Evolutionary conservation across 2,888 invertebrate species (phyloP).

Genomic region (Chymomyza procnemis): DNA sequence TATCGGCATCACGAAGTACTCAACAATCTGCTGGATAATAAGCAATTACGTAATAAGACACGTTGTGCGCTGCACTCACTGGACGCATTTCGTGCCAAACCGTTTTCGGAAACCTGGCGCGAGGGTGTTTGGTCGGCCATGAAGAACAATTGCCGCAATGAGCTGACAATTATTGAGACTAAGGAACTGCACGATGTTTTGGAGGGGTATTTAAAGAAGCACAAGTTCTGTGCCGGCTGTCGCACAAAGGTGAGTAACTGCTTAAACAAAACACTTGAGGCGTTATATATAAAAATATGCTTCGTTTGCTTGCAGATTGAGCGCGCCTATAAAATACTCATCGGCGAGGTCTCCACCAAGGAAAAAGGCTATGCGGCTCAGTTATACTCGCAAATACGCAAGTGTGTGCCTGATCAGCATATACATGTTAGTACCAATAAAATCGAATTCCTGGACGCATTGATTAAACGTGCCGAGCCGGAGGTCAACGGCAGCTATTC

Average conservation of each 20-base stretch:
- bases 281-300: not conserved
- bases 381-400: constrained; percentile 90
- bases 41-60: constrained; percentile 89
- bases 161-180: constrained; percentile 92
- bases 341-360: constrained; percentile 90
- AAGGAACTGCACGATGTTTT: constrained; percentile 90
- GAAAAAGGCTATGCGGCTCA: constrained; percentile 94
- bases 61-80: constrained; percentile 93
- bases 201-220: constrained; percentile 93
- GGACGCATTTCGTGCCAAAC: constrained; percentile 89
- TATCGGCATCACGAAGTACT: constrained; percentile 91
- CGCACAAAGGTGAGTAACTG: constrained; percentile 87
- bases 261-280: not conserved
- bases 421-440: constrained; percentile 90
- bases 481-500: constrained; percentile 85
- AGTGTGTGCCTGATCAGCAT: constrained; percentile 91
- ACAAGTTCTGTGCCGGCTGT: constrained; percentile 95
- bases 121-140: constrained; percentile 90
- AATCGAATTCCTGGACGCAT: constrained; percentile 91
- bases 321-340: constrained; percentile 90
- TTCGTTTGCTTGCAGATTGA: constrained; percentile 79
- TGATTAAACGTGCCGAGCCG: constrained; percentile 94
- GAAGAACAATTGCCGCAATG: constrained; percentile 88
- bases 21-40: constrained; percentile 87
- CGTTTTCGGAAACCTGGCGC: constrained; percentile 86